Evolutionary conservation across 2,113 vertebrate genomes (phyloP), one percentile per base, ranked within the genome.

Genomic region (Emydura subglobosa): DNA sequence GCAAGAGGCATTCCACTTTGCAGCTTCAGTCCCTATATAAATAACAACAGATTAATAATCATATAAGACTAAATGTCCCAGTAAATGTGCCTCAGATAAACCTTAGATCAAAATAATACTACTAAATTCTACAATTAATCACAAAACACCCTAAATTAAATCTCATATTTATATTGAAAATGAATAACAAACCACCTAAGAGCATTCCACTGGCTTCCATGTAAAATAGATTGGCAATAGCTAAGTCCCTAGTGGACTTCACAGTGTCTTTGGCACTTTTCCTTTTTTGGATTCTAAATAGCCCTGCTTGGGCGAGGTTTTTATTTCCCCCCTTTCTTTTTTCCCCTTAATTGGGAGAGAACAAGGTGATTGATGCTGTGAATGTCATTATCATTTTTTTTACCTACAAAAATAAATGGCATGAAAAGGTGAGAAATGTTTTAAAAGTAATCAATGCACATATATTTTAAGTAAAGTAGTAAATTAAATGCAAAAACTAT

Each of bases 401-500:
- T n/a, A 86, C 92, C 92, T 92, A 95, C 86, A 97, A 97, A 97
- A 96, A 95, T 92, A 96, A 97, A 96, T 97, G 91, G 92, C 91
- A 96, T 88, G 83, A 95, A 97, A 97, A 96, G 88, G 86, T 91
- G 92, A 87, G 91, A 97, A 97, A 97, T 93, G 94, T 87, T 97
- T 47, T 93, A 96, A 97, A 97, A 5, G 16, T 94, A 98, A 97
- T 97, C 97, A 97, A 85, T 89, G 34, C 74, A 85, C 87, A 96
- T 96, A 95, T 74, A 93, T 97, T 93, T 91, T 83, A 93, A 92
- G 88, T 92, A 96, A 97, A 97, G 97, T 89, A 92, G 92, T 93
- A 98, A 96, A 98, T 96, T 97, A 97, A 97, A 97, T 97, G 97
- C 97, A 95, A 97, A 97, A 88, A 74, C 95, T 97, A 97, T 97